phyloP scores from a whole-genome alignment of 1,140 invertebrate genomes.

The Heliothis virescens region DNA sequence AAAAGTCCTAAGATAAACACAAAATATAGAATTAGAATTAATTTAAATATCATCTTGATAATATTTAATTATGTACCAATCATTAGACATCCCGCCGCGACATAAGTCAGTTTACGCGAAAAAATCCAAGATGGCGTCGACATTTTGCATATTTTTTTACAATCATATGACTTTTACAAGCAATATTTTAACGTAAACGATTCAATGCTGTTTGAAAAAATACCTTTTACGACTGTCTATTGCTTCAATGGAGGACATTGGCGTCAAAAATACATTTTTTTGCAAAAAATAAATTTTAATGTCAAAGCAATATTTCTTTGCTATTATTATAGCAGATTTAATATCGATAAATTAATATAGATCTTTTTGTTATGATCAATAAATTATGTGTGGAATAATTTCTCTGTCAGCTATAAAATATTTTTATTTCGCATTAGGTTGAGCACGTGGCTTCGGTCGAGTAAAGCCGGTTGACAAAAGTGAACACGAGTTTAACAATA shows the following conservation, averaged over 20 bases:
- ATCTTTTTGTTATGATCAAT: conserved; percentile 17
- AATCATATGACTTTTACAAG: conserved; percentile 40
- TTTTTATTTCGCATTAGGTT: too few species aligned
- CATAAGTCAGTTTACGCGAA: conserved; percentile 2
- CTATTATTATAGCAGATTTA: conserved; percentile 5
- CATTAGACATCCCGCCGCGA: conserved; percentile 23
- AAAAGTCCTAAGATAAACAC: too few species aligned
- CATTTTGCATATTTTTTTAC: conserved; percentile 16
- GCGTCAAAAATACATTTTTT: background rate
- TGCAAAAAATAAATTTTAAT: conserved; percentile 18
- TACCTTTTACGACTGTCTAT: conserved; percentile 31
- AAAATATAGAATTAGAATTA: too few species aligned
- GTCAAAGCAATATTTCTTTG: background rate
- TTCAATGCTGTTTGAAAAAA: conserved; percentile 26
- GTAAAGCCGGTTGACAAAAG: too few species aligned
- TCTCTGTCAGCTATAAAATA: too few species aligned
- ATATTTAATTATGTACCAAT: conserved; percentile 22
- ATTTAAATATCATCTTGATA: background rate
- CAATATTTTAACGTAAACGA: conserved; percentile 36
- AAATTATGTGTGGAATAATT: background rate
- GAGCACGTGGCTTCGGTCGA: too few species aligned
- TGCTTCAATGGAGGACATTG: background rate
- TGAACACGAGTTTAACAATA: too few species aligned
- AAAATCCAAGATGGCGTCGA: conserved; percentile 21
- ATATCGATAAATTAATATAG: conserved; percentile 1